Evolutionary conservation across 2,797 vertebrate species (phyloP).

Genomic region (Prunella strophiata): DNA sequence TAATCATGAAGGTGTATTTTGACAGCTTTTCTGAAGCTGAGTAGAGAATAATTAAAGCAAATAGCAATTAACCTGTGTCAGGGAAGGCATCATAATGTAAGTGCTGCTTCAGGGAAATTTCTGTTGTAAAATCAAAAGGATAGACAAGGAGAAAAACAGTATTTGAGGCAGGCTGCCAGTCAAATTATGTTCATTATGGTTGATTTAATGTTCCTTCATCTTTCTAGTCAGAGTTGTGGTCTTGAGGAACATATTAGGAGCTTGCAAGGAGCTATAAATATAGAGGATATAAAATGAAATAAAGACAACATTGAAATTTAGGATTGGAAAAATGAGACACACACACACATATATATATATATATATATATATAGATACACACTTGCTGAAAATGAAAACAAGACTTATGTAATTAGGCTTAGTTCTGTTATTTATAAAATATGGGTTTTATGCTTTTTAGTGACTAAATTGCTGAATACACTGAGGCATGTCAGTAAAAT

Average conservation of each 20-base stretch:
- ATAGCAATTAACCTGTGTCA: constrained; percentile 35
- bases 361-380: rapidly evolving
- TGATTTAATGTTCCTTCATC: background rate
- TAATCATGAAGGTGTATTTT: constrained; percentile 11
- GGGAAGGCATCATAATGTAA: background rate
- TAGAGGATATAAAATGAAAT: background rate
- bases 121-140: constrained; percentile 10
- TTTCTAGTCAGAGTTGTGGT: background rate
- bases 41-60: constrained; percentile 58
- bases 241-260: background rate
- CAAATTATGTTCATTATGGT: background rate
- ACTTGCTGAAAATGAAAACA: background rate
- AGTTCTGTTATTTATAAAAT: background rate
- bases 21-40: constrained; percentile 22
- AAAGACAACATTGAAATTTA: background rate
- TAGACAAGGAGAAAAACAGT: background rate
- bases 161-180: background rate
- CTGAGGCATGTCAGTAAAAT: background rate
- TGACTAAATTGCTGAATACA: background rate
- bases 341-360: no score
- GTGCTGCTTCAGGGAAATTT: constrained; percentile 32
- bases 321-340: background rate
- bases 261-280: background rate
- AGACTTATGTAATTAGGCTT: background rate
- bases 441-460: background rate